These are phyloP conservation scores for Drosophila tani DNA, from an alignment of 1,140 invertebrate species.

Conservation along the genomic window DNA sequence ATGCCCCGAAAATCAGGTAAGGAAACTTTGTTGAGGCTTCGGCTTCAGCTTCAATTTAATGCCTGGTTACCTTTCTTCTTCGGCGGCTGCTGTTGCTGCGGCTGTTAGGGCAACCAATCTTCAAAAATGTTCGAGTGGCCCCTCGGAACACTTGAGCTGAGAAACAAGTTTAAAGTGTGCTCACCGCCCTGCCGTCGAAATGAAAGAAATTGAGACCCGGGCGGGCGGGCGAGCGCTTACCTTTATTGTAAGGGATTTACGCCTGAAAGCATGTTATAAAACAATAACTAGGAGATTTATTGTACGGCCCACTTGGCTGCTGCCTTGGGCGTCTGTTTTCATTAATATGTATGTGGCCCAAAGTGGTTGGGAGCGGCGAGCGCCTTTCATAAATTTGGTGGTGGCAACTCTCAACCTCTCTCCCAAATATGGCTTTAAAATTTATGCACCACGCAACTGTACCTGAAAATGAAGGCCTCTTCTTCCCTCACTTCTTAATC, in stretches of 20 bases:
- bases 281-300: slow-evolving; percentile 80
- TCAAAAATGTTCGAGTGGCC: slow-evolving; percentile 63
- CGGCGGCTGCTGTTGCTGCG: slow-evolving; percentile 3
- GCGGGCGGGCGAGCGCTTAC: neutral
- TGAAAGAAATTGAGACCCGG: slow-evolving; percentile 43
- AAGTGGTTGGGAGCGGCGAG: neutral
- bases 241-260: slow-evolving; percentile 69
- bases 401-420: neutral
- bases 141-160: slow-evolving; percentile 44
- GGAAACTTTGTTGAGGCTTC: slow-evolving; percentile 41
- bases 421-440: neutral
- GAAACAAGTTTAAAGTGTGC: slow-evolving; percentile 66
- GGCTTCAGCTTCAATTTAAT: slow-evolving; percentile 76
- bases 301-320: slow-evolving; percentile 16
- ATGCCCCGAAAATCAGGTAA: slow-evolving; percentile 23
- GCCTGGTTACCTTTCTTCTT: slow-evolving; percentile 75
- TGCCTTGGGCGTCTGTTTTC: slow-evolving; percentile 29
- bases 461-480: slow-evolving; percentile 9
- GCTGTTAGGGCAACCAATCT: slow-evolving; percentile 53
- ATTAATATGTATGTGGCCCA: slow-evolving; percentile 42
- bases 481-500: neutral
- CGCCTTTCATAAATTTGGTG: slow-evolving; percentile 46
- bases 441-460: slow-evolving; percentile 7
- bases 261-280: slow-evolving; percentile 60
- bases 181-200: slow-evolving; percentile 30